Percentiles rank a stretch among this genome's conserved stretches.
Conservation (phyloP, 2,888 invertebrate species). For the Germaria angustata region DNA sequence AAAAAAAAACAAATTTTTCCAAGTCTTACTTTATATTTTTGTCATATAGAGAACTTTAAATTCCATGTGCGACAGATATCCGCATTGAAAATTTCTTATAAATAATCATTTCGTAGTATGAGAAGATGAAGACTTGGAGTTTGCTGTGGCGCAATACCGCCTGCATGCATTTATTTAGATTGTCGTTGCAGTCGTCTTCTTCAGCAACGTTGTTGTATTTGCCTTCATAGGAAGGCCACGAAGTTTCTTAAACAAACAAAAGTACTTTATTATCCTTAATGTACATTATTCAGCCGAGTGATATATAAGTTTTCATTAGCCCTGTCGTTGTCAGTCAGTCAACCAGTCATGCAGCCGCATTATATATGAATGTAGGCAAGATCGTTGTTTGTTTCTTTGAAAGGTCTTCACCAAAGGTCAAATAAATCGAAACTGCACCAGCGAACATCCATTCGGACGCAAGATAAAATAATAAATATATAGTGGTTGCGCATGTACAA, state of each 20-base stretch:
- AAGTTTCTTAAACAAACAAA: conserved; percentile 68
- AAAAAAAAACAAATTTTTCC: too few relatives aligned
- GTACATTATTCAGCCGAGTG: conserved; percentile 69
- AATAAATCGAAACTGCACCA: conserved; percentile 56
- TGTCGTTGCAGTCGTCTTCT: conserved; percentile 24
- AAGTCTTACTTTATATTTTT: too few relatives aligned
- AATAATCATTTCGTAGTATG: conserved; percentile 33
- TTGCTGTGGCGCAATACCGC: conserved; percentile 26
- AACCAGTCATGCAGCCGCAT: conserved; percentile 51
- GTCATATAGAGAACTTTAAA: background rate
- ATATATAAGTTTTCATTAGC: conserved; percentile 71
- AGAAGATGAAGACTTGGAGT: conserved; percentile 27
- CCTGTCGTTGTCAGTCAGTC: conserved; percentile 62
- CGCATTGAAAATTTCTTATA: conserved; percentile 24
- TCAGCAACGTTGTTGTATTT: background rate
- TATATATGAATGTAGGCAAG: conserved; percentile 26
- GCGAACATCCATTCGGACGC: conserved; percentile 9
- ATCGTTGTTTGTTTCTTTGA: conserved; percentile 53
- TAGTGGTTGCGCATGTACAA: conserved; percentile 42
- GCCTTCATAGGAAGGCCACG: conserved; percentile 49
- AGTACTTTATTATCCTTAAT: conserved; percentile 72
- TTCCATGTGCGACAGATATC: conserved; percentile 5
- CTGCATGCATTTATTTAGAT: conserved; percentile 10
- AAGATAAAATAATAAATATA: conserved; percentile 2
- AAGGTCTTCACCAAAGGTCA: conserved; percentile 67